Base-by-base conservation (phyloP, 2,113 vertebrate genomes). In the Blennius ocellaris region DNA sequence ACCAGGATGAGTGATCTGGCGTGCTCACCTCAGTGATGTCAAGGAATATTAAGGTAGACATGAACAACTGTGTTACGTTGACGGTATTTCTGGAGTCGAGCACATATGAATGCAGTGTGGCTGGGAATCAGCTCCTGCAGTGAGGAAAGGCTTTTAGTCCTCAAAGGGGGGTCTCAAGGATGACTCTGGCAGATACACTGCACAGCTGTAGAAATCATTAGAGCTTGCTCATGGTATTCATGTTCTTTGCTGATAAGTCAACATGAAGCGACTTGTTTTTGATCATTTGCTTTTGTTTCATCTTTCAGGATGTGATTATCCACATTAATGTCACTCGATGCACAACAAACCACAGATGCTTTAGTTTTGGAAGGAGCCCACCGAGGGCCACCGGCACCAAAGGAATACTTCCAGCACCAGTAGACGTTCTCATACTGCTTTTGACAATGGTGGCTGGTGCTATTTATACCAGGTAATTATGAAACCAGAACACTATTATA, bases 171-270 rank as follows among this genome's bases (percentile, higher is more conserved):
- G 77, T 81, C 82, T 82, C 54, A 1, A 11, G 63, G 87, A 88
- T 83, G 87, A 73, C 73, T 91, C 76, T 82, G 83, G 84, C 86
- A 89, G 86, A 89, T 74, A 76, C 55, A 57, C 56, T 2, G 62
- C 87, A 82, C 89, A 92, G 89, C 85, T 91, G 91, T 56, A 75
- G 65, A 75, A 87, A 88, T 82, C 76, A 92, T 90, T 86, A 86
- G 55, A 11, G 75, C 45, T 8, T 14, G 54, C 77, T 79, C 50
- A 17, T 69, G 21, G 60, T 56, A 64, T 88, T 85, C 78, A 73
- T 85, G 71, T 84, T 65, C 63, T 64, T 55, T 65, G 69, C 45
- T 65, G 72, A 80, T 89, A 69, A 87, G 76, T 80, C 51, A 7
- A 79, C 73, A 85, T 64, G 76, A 77, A 79, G 38, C 59, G 44